phyloP scores from a whole-genome alignment of 2,888 invertebrate genomes.

The Aporophyla nigra region DNA sequence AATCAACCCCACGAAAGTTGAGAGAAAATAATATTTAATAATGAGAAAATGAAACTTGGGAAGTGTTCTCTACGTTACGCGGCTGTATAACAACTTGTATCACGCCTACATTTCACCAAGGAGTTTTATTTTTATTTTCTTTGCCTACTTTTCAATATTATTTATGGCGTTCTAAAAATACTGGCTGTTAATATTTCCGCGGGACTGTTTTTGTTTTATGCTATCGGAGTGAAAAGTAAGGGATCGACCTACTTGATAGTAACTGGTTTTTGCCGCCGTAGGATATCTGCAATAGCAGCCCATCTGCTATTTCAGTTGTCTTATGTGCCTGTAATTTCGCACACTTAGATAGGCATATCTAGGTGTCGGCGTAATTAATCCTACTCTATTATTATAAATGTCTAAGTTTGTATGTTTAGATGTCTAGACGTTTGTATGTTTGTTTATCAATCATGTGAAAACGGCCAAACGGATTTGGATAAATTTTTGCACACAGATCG shows the following conservation, averaged over 20 bases:
- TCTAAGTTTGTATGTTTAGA: no score
- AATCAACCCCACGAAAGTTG: slow-evolving; percentile 37
- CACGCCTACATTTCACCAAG: slow-evolving; percentile 33
- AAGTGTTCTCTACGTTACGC: slow-evolving; percentile 29
- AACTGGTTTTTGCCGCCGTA: background rate
- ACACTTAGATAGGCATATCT: no score
- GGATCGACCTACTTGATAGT: background rate
- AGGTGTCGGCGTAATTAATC: no score
- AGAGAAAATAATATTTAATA: slow-evolving; percentile 59
- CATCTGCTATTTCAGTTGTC: background rate
- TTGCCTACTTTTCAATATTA: slow-evolving; percentile 28
- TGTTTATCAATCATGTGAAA: no score
- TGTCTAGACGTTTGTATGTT: no score
- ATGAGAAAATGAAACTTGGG: slow-evolving; percentile 56
- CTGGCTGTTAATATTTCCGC: slow-evolving; percentile 13
- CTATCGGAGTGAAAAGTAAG: background rate
- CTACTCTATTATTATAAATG: no score
- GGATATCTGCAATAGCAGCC: background rate
- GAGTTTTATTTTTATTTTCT: slow-evolving; percentile 33
- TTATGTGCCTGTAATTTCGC: background rate
- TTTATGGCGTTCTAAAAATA: slow-evolving; percentile 39
- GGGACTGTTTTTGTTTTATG: background rate
- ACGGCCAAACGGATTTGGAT: no score
- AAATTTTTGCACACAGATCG: no score
- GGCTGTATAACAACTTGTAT: slow-evolving; percentile 41